Evolutionary conservation across 2,888 invertebrate species (phyloP).

Genomic region (Platerodrilus igneus): DNA sequence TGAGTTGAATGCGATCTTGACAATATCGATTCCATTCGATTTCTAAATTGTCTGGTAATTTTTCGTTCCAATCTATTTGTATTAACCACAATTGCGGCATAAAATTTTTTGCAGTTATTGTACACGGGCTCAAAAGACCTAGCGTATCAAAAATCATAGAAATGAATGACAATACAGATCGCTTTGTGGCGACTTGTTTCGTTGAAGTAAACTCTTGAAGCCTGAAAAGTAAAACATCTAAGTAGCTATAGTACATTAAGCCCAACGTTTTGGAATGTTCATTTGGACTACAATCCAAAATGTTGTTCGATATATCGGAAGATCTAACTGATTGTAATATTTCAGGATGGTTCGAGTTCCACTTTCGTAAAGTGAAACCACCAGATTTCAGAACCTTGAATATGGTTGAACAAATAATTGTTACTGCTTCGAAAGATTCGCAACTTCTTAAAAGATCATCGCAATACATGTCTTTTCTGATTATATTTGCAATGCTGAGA

Average conservation of each 20-base stretch:
- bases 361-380: constrained; percentile 29
- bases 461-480: constrained; percentile 33
- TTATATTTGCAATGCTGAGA: constrained; percentile 16
- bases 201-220: no score
- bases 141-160: neutral
- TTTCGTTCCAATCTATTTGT: no score
- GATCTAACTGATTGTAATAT: neutral
- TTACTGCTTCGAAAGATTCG: constrained; percentile 20
- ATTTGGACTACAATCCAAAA: neutral
- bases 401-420: constrained; percentile 17
- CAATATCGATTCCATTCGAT: no score
- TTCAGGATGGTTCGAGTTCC: constrained; percentile 22
- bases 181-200: no score
- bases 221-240: no score
- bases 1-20: no score
- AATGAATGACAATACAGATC: no score
- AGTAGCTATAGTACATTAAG: neutral
- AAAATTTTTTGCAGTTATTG: no score
- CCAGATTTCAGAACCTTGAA: constrained; percentile 12
- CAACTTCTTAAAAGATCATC: constrained; percentile 32
- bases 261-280: constrained; percentile 1
- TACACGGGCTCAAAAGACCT: no score
- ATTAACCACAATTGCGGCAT: no score
- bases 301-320: neutral
- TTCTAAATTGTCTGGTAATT: no score